These are phyloP conservation scores for Diadumene lineata DNA, from an alignment of 92 coral and sea anemone species.

Conservation along the genomic window DNA sequence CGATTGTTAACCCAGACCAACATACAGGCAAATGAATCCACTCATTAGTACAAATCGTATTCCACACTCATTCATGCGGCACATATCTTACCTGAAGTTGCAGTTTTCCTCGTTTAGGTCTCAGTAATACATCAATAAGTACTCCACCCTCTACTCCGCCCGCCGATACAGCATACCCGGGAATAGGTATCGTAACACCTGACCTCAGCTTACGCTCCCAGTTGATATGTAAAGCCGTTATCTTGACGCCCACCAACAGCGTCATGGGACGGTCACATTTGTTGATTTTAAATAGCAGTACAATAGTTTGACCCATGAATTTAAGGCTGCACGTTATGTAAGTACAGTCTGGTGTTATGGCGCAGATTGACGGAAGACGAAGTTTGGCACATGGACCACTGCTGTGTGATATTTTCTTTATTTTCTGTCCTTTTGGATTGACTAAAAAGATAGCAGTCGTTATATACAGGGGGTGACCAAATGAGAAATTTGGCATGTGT, in stretches of 20 bases:
- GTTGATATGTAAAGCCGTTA: constrained; percentile 37
- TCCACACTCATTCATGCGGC: too few species aligned
- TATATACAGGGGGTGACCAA: not conserved
- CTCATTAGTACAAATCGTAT: too few species aligned
- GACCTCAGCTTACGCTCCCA: constrained; percentile 24
- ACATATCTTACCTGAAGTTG: constrained; percentile 29
- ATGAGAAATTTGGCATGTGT: not conserved
- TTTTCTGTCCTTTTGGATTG: not conserved
- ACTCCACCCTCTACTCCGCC: constrained; percentile 36
- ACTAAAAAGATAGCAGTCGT: not conserved
- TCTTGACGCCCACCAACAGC: constrained; percentile 20
- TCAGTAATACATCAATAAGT: constrained; percentile 19
- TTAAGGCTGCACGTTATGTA: constrained; percentile 24
- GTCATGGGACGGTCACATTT: constrained; percentile 50
- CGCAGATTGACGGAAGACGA: constrained; percentile 35
- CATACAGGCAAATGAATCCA: too few species aligned
- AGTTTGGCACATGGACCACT: constrained; percentile 20
- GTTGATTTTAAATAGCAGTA: constrained; percentile 40
- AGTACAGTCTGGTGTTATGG: constrained; percentile 44
- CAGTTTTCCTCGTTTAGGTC: constrained; percentile 26
- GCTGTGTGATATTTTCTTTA: not conserved
- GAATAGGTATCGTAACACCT: constrained; percentile 34
- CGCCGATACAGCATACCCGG: constrained; percentile 25
- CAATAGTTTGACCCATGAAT: constrained; percentile 37
- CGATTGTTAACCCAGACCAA: too few species aligned